Evolutionary conservation across 2,888 invertebrate genomes (phyloP).

Genomic region (Drosophila lacicola): DNA sequence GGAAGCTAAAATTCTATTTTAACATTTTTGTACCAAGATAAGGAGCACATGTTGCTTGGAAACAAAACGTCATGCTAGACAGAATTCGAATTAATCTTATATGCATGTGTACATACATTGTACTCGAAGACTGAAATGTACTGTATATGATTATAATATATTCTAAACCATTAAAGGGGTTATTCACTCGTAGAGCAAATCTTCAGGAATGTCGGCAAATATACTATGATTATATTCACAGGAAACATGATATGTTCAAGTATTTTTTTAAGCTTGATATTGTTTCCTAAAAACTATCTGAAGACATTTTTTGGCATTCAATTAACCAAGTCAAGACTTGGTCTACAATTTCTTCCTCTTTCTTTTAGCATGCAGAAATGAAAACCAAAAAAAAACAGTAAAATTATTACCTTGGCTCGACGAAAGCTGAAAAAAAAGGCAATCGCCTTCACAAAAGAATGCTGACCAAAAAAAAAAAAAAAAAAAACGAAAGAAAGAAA

Average conservation of each 20-base stretch:
- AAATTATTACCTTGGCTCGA: conserved; percentile 69
- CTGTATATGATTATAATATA: not conserved
- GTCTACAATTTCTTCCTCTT: conserved; percentile 11
- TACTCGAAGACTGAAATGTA: not conserved
- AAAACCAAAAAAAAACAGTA: conserved; percentile 26
- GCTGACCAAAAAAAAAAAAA: conserved; percentile 55
- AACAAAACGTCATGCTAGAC: conserved; percentile 46
- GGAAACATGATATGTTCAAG: conserved; percentile 3
- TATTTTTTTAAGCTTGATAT: too few species aligned
- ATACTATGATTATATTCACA: not conserved
- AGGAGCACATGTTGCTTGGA: conserved; percentile 48
- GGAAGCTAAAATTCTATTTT: conserved; percentile 46
- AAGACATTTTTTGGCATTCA: conserved; percentile 20
- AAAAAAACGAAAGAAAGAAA: not conserved
- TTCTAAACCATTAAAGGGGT: conserved; percentile 27
- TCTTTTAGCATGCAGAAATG: conserved; percentile 31
- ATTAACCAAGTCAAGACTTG: conserved; percentile 27
- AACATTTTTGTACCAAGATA: conserved; percentile 40
- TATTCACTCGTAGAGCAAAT: conserved; percentile 26
- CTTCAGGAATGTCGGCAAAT: not conserved
- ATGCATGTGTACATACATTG: conserved; percentile 6
- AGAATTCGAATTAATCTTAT: conserved; percentile 47
- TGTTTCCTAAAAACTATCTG: conserved; percentile 14
- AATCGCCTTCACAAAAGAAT: conserved; percentile 75
- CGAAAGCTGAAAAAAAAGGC: conserved; percentile 45